phyloP scores from a whole-genome alignment of 1,140 invertebrate genomes.

The Agrypnia vestita region DNA sequence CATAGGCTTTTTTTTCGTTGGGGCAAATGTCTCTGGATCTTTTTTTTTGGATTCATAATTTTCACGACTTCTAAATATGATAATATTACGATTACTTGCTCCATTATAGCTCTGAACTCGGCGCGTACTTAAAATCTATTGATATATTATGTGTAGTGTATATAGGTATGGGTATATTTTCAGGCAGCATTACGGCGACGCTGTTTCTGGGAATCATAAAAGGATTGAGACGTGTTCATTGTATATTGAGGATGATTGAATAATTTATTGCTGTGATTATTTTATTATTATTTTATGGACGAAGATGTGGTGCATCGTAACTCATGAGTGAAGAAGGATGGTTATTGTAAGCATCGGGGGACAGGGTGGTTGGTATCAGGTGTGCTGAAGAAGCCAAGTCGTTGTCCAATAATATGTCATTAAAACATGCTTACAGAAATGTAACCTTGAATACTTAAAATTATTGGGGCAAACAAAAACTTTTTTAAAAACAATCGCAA shows the following conservation, averaged over 20 bases:
- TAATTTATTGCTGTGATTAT: constrained; percentile 40
- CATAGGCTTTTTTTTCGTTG: too few species aligned
- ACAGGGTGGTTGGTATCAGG: too few species aligned
- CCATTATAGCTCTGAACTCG: neutral
- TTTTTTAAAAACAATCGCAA: too few species aligned
- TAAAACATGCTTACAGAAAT: too few species aligned
- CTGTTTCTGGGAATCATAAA: constrained; percentile 38
- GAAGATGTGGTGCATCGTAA: neutral
- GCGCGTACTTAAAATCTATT: constrained; percentile 10
- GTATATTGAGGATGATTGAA: constrained; percentile 31
- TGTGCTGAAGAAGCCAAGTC: too few species aligned
- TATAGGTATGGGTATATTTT: constrained; percentile 1
- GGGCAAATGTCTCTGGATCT: too few species aligned
- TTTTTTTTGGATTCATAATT: too few species aligned
- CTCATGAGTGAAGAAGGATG: too few species aligned
- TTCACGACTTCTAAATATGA: neutral
- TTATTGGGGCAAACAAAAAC: too few species aligned
- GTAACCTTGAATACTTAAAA: too few species aligned
- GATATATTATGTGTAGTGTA: constrained; percentile 23
- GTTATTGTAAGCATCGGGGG: too few species aligned
- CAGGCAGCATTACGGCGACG: constrained; percentile 34
- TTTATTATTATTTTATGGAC: constrained; percentile 5
- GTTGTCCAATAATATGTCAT: too few species aligned
- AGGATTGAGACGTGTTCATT: constrained; percentile 20
- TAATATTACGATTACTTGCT: neutral